Base-by-base conservation (phyloP, 2,797 vertebrate genomes). In the Rhadinocentrus ornatus region DNA sequence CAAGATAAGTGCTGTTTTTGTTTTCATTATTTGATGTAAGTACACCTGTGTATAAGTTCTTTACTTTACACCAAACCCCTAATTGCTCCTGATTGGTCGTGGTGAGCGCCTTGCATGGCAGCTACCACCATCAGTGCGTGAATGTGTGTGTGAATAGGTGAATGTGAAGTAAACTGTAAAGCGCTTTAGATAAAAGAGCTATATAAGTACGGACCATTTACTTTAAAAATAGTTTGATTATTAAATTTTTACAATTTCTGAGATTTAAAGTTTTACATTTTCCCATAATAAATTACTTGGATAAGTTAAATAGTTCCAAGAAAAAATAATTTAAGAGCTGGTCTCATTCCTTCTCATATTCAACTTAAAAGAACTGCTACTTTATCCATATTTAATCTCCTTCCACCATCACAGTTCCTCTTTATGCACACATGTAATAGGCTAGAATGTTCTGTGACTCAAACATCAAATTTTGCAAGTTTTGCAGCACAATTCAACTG, bases 371-470 rank as follows among this genome's bases (percentile, higher is more conserved):
- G 65, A 37, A 60, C 77, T 66, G 57, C 77, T 62, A 41, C 74
- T 85, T 81, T 76, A 75, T 86, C 60, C 73, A 76, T 76, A 68
- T 86, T 77, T 77, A 84, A 88, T 84, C 69, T 78, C 55, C 62
- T 66, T 81, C 67, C 69, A 67, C 73, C 46, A 58, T 70, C 70
- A 80, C 73, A 75, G 76, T 72, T 72, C 68, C 63, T 65, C 72
- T 68, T 52, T 58, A 52, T 4, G 6, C 73, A 52, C 81, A 77
- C 75, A 74, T 66, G 85, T 75, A 83, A 84, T 74, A 76, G 66
- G 57, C 15, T 24, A 29, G 34, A 77, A 71, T 74, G 74, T 81
- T 61, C 80, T 67, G 67, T 59, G 75, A 67, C 56, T 77, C 62
- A 53, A 75, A 82, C 83, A 84, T 71, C 69, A 66, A 56, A 69